phyloP scores from a whole-genome alignment of 2,888 invertebrate species.

The Cheilosia vernalis region DNA sequence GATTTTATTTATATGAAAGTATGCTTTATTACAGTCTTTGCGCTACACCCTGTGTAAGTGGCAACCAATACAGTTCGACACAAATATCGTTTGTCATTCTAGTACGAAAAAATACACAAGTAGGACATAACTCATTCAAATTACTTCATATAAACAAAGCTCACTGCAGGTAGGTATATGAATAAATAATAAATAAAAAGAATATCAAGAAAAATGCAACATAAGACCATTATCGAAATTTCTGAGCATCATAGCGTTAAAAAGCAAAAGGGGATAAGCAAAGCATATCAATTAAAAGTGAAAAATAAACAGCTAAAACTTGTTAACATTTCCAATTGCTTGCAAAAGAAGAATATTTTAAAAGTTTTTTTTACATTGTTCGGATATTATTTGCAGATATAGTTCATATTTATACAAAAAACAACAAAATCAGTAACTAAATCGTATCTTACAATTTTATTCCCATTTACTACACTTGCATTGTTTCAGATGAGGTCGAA shows the following conservation, averaged over 20 bases:
- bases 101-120: neutral
- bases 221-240: slow-evolving; percentile 67
- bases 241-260: slow-evolving; percentile 39
- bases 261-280: slow-evolving; percentile 46
- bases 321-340: slow-evolving; percentile 17
- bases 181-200: neutral
- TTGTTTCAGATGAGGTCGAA: neutral
- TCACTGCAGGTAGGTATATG: too few species aligned
- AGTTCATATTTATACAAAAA: neutral
- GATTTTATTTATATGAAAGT: neutral
- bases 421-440: neutral
- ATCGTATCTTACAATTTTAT: neutral
- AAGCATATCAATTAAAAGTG: slow-evolving; percentile 48
- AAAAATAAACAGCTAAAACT: slow-evolving; percentile 17
- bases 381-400: neutral
- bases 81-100: neutral
- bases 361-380: neutral
- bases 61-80: too few species aligned
- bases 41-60: neutral
- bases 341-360: slow-evolving; percentile 2
- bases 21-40: too few species aligned
- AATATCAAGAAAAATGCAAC: slow-evolving; percentile 61
- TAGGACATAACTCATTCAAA: neutral
- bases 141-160: neutral
- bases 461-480: neutral